Evolutionary conservation across 2,113 vertebrate genomes (phyloP).

Genomic region (Speoplatyrhinus poulsoni): DNA sequence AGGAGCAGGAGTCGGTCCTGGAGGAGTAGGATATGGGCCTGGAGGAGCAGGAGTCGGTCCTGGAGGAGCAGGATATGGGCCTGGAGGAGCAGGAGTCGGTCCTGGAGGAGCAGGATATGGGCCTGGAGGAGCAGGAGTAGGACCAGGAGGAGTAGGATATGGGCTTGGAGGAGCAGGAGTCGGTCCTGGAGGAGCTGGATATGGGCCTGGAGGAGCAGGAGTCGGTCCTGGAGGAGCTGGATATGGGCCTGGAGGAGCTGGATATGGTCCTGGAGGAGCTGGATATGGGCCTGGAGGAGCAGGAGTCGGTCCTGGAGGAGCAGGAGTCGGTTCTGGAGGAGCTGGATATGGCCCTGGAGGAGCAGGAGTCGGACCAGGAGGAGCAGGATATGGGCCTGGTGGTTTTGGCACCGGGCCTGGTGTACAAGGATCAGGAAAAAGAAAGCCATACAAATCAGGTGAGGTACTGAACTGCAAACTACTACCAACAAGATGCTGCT

Average conservation of each 20-base stretch:
- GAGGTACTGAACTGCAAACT: neutral
- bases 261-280: constrained; percentile 42
- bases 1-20: constrained; percentile 30
- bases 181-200: constrained; percentile 35
- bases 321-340: too few species aligned
- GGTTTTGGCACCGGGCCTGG: neutral
- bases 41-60: constrained; percentile 49
- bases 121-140: constrained; percentile 44
- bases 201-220: constrained; percentile 41
- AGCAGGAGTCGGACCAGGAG: neutral
- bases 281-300: constrained; percentile 39
- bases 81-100: constrained; percentile 48
- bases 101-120: constrained; percentile 34
- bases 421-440: neutral
- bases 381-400: neutral
- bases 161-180: constrained; percentile 16
- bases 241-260: constrained; percentile 43
- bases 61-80: constrained; percentile 36
- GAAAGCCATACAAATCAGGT: constrained; percentile 7
- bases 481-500: neutral
- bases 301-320: constrained; percentile 23
- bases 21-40: constrained; percentile 30
- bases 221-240: constrained; percentile 37
- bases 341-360: constrained; percentile 24
- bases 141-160: constrained; percentile 44